These are phyloP conservation scores for Chiridota heheva DNA, from an alignment of 35 echinoderm and acorn worm genomes.

Conservation along the genomic window DNA sequence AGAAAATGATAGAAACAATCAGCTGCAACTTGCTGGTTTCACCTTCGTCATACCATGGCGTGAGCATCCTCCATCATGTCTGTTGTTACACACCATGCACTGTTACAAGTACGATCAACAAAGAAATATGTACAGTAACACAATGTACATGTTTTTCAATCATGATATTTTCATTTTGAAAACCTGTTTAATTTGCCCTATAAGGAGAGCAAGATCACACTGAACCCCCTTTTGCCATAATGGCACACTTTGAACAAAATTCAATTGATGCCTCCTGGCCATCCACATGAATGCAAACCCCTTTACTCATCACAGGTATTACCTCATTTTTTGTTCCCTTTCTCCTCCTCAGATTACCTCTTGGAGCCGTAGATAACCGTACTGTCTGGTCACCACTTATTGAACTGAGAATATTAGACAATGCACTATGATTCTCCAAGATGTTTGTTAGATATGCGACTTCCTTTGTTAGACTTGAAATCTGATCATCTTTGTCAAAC, in stretches of 20 bases:
- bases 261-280: slow-evolving; percentile 51
- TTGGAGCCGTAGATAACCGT: slow-evolving; percentile 7
- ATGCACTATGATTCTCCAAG: slow-evolving; percentile 47
- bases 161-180: too few species aligned
- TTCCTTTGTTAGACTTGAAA: slow-evolving; percentile 20
- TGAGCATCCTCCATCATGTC: too few species aligned
- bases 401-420: slow-evolving; percentile 44
- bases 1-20: too few species aligned
- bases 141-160: too few species aligned
- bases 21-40: too few species aligned
- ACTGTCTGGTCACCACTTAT: slow-evolving; percentile 6
- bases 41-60: too few species aligned
- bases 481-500: slow-evolving; percentile 23
- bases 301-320: slow-evolving; percentile 33
- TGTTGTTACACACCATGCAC: too few species aligned
- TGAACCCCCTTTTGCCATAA: slow-evolving; percentile 47
- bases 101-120: too few species aligned
- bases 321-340: not conserved
- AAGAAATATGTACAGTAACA: too few species aligned
- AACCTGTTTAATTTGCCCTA: too few species aligned
- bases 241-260: slow-evolving; percentile 62
- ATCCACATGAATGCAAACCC: slow-evolving; percentile 70
- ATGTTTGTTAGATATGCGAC: slow-evolving; percentile 47
- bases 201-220: too few species aligned
- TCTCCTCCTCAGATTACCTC: not conserved